Base-by-base conservation (phyloP, 2,797 vertebrate genomes). In the Varecia variegata region DNA sequence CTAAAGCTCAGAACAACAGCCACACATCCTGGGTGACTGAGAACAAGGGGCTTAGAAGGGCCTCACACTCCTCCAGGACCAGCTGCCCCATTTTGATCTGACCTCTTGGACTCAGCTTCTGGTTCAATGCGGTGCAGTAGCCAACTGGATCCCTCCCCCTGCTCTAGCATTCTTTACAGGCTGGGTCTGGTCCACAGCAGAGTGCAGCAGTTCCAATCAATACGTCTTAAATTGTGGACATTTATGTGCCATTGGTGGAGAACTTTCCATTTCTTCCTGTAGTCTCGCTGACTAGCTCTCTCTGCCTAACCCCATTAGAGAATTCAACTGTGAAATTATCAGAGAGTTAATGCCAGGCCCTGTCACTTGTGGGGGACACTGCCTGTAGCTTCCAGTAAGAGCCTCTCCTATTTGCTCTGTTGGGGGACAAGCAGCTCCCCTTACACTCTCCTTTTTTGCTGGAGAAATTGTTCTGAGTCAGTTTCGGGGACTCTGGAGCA, bases 241-340 rank as follows among this genome's bases (percentile, higher is more conserved):
- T 81, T 88, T 93, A 74, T 25, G 35, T 90, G 45, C 67, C 87
- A 82, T 12, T 71, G 88, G 88, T 67, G 67, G 67, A 88, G 87
- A 96, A 77, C 30, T 95, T 94, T 92, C 71, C 71, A 77, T 87
- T 95, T 92, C 74, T 93, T 88, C 67, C 71, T 47, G 1, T 58
- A 50, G 67, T 88, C 54, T 54, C n/a, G 35, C 84, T 92, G 65
- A 88, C 76, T 45, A 56, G 70, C 47, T 90, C 71, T 94, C 77
- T 90, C 80, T 76, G 68, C 52, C 86, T 45, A 32, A 54, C 30
- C 15, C 56, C 82, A 79, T 76, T 95, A 94, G 76, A 92, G 82
- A 96, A 84, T 21, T 91, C 85, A 65, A 5, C 56, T 87, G 70
- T 88, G 79, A 97, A 97, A 95, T 45, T 71, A 92, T 88, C 50